Evolutionary conservation across 2,888 invertebrate species (phyloP).

Genomic region (Tachina lurida): DNA sequence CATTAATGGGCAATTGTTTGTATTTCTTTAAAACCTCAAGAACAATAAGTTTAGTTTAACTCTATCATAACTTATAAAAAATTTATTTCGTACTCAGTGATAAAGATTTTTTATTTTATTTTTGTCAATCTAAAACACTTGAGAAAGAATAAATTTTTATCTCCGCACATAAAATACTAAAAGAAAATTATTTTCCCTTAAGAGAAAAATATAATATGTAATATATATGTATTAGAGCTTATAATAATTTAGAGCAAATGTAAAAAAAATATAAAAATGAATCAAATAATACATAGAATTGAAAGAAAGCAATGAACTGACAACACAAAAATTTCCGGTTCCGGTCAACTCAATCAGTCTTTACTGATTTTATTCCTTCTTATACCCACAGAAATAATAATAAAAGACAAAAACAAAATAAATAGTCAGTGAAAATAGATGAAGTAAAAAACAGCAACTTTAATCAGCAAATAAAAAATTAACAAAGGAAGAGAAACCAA

Average conservation of each 20-base stretch:
- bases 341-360: slow-evolving; percentile 80
- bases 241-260: slow-evolving; percentile 52
- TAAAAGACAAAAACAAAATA: slow-evolving; percentile 26
- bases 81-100: slow-evolving; percentile 23
- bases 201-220: slow-evolving; percentile 45
- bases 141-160: slow-evolving; percentile 54
- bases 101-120: not conserved
- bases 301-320: slow-evolving; percentile 66
- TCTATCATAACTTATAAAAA: slow-evolving; percentile 40
- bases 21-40: slow-evolving; percentile 21
- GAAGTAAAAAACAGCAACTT: slow-evolving; percentile 55
- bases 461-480: slow-evolving; percentile 70
- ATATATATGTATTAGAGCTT: slow-evolving; percentile 43
- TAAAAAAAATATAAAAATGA: slow-evolving; percentile 11
- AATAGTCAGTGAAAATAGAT: slow-evolving; percentile 28
- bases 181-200: slow-evolving; percentile 44
- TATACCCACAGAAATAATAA: slow-evolving; percentile 34
- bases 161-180: slow-evolving; percentile 18
- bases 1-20: not conserved
- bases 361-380: slow-evolving; percentile 52
- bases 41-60: slow-evolving; percentile 50
- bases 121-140: slow-evolving; percentile 32
- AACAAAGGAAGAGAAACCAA: slow-evolving; percentile 57
- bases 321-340: slow-evolving; percentile 76
- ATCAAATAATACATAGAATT: slow-evolving; percentile 16